Base-by-base conservation (phyloP, 2,888 invertebrate genomes). In the Priocnemis perturbator region DNA sequence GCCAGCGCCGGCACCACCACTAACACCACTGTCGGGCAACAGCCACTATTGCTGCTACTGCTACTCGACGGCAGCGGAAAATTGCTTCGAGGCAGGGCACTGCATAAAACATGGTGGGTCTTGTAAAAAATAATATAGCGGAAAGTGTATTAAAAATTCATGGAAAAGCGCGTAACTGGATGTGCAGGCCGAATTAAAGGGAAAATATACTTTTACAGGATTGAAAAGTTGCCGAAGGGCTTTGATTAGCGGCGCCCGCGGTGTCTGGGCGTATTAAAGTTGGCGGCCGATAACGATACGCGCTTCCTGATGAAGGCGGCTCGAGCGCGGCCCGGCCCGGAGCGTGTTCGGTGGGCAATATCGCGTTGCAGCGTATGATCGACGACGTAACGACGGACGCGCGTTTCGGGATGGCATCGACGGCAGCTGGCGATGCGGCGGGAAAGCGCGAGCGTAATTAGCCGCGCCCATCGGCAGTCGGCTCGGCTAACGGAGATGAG, bases 31-130 rank as follows among this genome's bases (percentile, higher is more conserved):
- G 14, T 11, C 7, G 37, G 4, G 37, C 37, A 37, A 37, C 37
- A 37, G 37, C 37, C 37, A 37, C 37, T 37, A 11, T 37, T 37
- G 37, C 37, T 37, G 37, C 37, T 37, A 37, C 37, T 37, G 37
- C 17, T 50, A 50, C 50, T 50, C 50, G 50, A 50, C 50, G 17
- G n/a, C 37, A 19, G 56, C 37, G 60, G 70, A 64, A 73, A 73
- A 72, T 74, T 63, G 67, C 69, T 69, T 26, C 56, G 37, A 30
- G 70, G 59, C 21, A 62, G 30, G 52, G 56, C 58, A 55, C 57
- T 48, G 50, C 55, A 64, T 66, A 69, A 73, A 63, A 67, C 67
- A 67, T 67, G 62, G 61, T 47, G 30, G 64, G 57, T 66, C 56
- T 59, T 60, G 63, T 56, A 72, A 63, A 69, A 71, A 71, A 68